Conservation (phyloP, 2,797 vertebrate species). For the Lates japonicus region DNA sequence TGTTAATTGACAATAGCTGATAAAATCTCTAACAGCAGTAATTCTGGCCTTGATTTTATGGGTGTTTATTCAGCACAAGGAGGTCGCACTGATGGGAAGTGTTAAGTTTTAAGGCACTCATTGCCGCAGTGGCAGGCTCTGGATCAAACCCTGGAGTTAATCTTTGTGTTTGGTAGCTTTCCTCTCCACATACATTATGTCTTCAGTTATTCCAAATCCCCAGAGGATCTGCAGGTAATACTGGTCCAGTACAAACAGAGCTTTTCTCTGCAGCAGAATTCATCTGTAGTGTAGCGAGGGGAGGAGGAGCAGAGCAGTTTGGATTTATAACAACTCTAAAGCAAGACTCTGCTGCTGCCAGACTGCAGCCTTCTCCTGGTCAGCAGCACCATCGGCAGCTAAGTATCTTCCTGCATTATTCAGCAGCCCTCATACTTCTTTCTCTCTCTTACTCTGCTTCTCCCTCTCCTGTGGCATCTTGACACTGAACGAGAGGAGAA, state of each 20-base stretch:
- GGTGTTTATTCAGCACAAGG: too few species aligned
- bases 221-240: background rate
- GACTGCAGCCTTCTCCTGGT: constrained; percentile 55
- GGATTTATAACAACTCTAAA: constrained; percentile 36
- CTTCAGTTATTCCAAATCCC: background rate
- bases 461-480: constrained; percentile 3
- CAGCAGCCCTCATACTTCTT: constrained; percentile 41
- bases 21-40: background rate
- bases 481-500: constrained; percentile 6
- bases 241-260: background rate
- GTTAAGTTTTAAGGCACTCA: background rate
- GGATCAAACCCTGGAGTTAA: background rate
- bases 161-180: constrained; percentile 4
- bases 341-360: constrained; percentile 37
- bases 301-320: constrained; percentile 18
- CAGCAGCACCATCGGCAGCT: constrained; percentile 49
- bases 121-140: background rate
- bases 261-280: constrained; percentile 22
- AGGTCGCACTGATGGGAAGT: background rate
- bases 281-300: background rate
- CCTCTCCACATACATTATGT: background rate
- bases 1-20: background rate
- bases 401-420: constrained; percentile 69
- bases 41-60: too few species aligned
- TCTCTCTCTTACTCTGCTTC: background rate